Conservation (phyloP, 2,797 vertebrate genomes). For the Carcharodon carcharias region DNA sequence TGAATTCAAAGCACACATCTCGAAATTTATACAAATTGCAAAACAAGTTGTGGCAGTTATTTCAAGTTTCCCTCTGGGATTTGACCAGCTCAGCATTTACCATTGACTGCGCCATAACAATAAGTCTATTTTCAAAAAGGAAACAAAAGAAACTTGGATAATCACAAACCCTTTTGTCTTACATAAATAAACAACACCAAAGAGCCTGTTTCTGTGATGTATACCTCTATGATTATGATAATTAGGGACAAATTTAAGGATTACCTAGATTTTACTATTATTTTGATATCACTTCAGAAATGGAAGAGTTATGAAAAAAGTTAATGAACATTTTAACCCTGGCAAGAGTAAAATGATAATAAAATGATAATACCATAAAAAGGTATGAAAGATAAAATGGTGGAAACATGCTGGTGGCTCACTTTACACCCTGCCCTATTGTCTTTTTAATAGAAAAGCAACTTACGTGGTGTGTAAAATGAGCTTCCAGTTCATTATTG, state of each 20-base stretch:
- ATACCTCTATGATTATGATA: neutral
- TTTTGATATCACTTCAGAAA: neutral
- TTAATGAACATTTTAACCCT: neutral
- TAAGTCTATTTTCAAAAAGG: neutral
- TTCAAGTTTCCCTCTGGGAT: no score
- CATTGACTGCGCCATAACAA: neutral
- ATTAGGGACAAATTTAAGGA: neutral
- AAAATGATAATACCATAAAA: neutral
- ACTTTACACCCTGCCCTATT: neutral
- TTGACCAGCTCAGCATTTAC: no score
- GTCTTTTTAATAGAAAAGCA: neutral
- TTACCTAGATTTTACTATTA: neutral
- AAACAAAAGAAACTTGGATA: constrained; percentile 1
- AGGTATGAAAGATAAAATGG: neutral
- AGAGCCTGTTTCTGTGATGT: neutral
- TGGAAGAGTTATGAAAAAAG: neutral
- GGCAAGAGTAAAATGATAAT: neutral
- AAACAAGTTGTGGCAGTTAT: no score
- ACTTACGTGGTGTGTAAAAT: neutral
- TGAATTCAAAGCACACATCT: no score
- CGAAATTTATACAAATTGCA: no score
- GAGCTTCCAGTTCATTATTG: neutral
- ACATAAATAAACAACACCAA: neutral
- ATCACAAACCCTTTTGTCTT: neutral
- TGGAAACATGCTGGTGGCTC: neutral